These are phyloP conservation scores for Zosterops hypoxanthus DNA, from an alignment of 2,113 vertebrate genomes.

Conservation along the genomic window DNA sequence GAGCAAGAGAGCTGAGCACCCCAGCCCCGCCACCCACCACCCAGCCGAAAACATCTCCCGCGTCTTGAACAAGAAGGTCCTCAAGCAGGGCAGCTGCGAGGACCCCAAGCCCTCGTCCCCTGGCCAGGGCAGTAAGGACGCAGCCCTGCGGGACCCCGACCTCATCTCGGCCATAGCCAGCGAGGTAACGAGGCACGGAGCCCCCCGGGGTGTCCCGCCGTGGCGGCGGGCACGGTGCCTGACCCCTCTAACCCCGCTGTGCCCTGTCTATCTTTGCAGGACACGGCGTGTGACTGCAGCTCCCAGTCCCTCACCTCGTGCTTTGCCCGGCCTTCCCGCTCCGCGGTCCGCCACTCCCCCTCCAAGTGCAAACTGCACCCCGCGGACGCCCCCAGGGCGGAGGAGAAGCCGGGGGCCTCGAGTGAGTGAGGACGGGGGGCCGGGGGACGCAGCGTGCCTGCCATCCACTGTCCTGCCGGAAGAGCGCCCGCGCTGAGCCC, in stretches of 20 bases:
- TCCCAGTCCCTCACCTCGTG: slow-evolving; percentile 89
- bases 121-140: slow-evolving; percentile 69
- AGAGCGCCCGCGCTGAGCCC: background rate
- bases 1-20: slow-evolving; percentile 75
- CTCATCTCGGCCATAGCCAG: slow-evolving; percentile 56
- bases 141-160: slow-evolving; percentile 68
- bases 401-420: slow-evolving; percentile 76
- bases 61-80: slow-evolving; percentile 88
- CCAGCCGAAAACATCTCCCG: slow-evolving; percentile 80
- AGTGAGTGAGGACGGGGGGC: slow-evolving; percentile 72
- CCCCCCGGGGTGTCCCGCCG: background rate
- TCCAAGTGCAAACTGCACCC: slow-evolving; percentile 90
- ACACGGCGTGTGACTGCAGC: slow-evolving; percentile 89
- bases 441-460: slow-evolving; percentile 2
- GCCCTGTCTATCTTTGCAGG: slow-evolving; percentile 75
- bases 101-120: slow-evolving; percentile 72
- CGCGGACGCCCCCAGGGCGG: slow-evolving; percentile 74
- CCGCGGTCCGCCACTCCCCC: slow-evolving; percentile 81
- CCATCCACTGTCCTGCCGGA: slow-evolving; percentile 20
- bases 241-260: background rate
- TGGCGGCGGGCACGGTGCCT: background rate
- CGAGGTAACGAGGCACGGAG: slow-evolving; percentile 78
- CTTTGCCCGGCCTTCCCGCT: slow-evolving; percentile 83
- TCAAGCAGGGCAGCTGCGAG: slow-evolving; percentile 82
- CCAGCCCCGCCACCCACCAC: slow-evolving; percentile 67